Evolutionary conservation across 2,888 invertebrate genomes (phyloP).

Genomic region (Liopterus haemorrhoidalis): DNA sequence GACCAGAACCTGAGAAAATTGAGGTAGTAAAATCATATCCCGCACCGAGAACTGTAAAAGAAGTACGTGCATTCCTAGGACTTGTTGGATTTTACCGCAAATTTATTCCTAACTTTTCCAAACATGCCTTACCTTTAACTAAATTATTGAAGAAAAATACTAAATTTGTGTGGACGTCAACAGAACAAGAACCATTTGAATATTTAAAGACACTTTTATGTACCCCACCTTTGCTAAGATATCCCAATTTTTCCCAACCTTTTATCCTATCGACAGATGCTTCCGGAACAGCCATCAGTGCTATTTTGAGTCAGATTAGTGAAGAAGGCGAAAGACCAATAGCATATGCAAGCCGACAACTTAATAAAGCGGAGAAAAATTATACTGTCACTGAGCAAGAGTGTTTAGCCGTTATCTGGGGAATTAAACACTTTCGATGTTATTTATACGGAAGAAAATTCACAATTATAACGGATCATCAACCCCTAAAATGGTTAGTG

Average conservation of each 20-base stretch:
- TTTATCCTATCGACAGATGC: conserved; percentile 33
- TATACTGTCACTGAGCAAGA: no score
- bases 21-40: conserved; percentile 27
- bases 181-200: conserved; percentile 26
- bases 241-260: conserved; percentile 22
- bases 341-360: conserved; percentile 19
- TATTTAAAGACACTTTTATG: conserved; percentile 24
- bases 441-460: no score
- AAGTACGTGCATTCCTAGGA: conserved; percentile 28
- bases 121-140: conserved; percentile 32
- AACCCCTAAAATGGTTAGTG: no score
- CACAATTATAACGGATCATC: no score
- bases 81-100: no score
- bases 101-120: conserved; percentile 31
- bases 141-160: conserved; percentile 29
- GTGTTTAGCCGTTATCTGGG: no score
- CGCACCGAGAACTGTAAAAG: conserved; percentile 25
- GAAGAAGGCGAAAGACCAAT: conserved; percentile 23
- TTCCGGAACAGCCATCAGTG: conserved; percentile 29
- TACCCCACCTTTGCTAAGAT: conserved; percentile 26
- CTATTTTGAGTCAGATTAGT: conserved; percentile 30
- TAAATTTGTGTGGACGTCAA: conserved; percentile 25
- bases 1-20: conserved; percentile 25
- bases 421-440: no score
- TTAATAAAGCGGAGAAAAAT: no score